Evolutionary conservation across 2,888 invertebrate genomes (phyloP), one percentile per base, ranked within the genome.

Genomic region (Notocelia uddmanniana): DNA sequence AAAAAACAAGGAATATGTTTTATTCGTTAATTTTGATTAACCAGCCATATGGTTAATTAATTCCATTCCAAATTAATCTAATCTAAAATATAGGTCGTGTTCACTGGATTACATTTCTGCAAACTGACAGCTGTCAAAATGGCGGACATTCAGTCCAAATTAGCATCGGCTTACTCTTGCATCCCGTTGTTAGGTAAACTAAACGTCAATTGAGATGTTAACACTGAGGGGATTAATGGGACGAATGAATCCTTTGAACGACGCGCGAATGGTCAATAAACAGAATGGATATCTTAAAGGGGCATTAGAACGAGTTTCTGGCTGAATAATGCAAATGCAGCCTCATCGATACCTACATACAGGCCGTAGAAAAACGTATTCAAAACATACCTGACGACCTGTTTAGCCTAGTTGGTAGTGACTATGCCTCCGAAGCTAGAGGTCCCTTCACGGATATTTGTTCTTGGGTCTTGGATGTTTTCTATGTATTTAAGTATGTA

Each of bases 41-140:
- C 54, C 23, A n/a, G 8, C 13, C 8, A 23, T n/a, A 26, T 26
- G 26, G 21, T n/a, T n/a, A 45, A 45, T 1, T 45, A 3, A n/a
- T n/a, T n/a, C n/a, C 11, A 21, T 54, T 15, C 52, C 6, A 21
- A 54, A 54, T 45, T 41, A 41, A 13, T 52, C 10, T 52, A 26
- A 54, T 52, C 21, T 52, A n/a, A 54, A 26, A 54, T 54, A n/a
- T 26, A n/a, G 15, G 26, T 10, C 18, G 19, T 3, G n/a, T 26
- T 15, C 23, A 57, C 45, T 71, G 52, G 70, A 63, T 73, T 69
- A 68, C 69, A n/a, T 73, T 77, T 73, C 69, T 66, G 74, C 68
- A 74, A 67, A 75, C 73, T 76, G 78, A 76, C 77, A 79, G 75
- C 72, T 77, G 76, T 77, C 78, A 77, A 77, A 76, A 76, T 69